Conservation (phyloP, 1,140 invertebrate species). For the Micrasema minimum region DNA sequence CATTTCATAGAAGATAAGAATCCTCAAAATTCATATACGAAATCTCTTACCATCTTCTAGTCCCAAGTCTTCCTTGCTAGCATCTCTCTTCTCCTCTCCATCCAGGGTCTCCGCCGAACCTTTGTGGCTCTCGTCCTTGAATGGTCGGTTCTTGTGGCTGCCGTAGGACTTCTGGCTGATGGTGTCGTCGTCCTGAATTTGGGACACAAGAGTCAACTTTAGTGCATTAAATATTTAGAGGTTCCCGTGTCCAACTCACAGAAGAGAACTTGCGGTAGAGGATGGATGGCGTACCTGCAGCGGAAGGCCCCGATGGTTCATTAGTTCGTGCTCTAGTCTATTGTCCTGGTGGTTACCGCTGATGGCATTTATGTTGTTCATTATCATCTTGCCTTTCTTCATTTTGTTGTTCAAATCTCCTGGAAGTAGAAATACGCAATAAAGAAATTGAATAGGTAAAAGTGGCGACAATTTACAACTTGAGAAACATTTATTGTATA, state of each 20-base stretch:
- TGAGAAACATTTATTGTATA: too few species aligned
- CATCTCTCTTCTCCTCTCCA: constrained; percentile 89
- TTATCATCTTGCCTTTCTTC: constrained; percentile 77
- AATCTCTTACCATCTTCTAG: constrained; percentile 75
- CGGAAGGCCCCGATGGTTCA: constrained; percentile 75
- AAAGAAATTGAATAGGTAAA: too few species aligned
- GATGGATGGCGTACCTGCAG: constrained; percentile 60
- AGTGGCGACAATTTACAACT: too few species aligned
- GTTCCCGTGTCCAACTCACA: neutral
- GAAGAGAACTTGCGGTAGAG: neutral
- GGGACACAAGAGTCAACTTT: neutral
- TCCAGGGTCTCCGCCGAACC: constrained; percentile 84
- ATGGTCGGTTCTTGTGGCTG: constrained; percentile 89
- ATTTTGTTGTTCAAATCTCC: constrained; percentile 79
- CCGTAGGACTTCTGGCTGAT: constrained; percentile 92
- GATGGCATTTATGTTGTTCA: constrained; percentile 78
- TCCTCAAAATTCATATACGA: too few species aligned
- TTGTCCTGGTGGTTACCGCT: constrained; percentile 79
- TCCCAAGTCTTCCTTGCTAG: constrained; percentile 90
- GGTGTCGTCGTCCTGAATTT: constrained; percentile 73
- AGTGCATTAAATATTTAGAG: neutral
- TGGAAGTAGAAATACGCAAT: constrained; percentile 56
- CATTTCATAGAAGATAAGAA: too few species aligned
- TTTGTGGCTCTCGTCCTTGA: constrained; percentile 90
- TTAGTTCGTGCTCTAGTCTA: constrained; percentile 76